Percentiles rank a stretch among this genome's conserved stretches.
Evolutionary conservation across 2,113 vertebrate species (phyloP).

Genomic region (Bolborhynchus lineola): DNA sequence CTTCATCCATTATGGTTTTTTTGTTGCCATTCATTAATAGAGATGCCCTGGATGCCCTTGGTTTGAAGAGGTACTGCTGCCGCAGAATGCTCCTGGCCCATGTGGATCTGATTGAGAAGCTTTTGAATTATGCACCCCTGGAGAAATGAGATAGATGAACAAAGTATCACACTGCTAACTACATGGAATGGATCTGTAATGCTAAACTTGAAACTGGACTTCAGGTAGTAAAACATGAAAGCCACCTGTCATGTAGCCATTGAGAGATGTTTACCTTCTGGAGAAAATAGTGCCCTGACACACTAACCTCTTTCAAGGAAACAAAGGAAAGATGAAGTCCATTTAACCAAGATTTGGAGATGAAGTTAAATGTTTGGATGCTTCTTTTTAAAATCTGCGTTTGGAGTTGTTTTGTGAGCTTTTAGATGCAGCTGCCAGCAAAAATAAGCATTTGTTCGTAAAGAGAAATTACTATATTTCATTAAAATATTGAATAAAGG

Average conservation of each 20-base stretch:
- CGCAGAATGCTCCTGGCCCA: constrained; percentile 96
- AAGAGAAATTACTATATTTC: not conserved
- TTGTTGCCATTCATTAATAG: constrained; percentile 68
- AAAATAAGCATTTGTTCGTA: not conserved
- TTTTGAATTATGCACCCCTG: constrained; percentile 94
- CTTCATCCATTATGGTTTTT: not conserved
- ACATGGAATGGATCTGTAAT: constrained; percentile 16
- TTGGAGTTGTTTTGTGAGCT: not conserved
- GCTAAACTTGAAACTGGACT: constrained; percentile 29
- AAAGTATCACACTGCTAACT: not conserved
- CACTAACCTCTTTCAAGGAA: not conserved
- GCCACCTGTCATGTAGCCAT: not conserved
- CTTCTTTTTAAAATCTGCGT: not conserved
- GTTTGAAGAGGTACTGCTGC: constrained; percentile 97
- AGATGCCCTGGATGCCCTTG: constrained; percentile 94
- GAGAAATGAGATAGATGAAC: constrained; percentile 82
- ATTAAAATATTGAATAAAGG: not conserved
- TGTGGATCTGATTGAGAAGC: constrained; percentile 97
- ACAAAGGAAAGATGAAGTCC: constrained; percentile 1
- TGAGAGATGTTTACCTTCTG: not conserved
- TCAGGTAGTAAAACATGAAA: not conserved
- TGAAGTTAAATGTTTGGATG: not conserved
- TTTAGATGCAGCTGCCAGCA: not conserved
- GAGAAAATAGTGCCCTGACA: not conserved
- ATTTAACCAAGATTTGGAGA: not conserved